These are phyloP conservation scores for Sialia sialis DNA, from an alignment of 2,113 vertebrate genomes.

Conservation along the genomic window DNA sequence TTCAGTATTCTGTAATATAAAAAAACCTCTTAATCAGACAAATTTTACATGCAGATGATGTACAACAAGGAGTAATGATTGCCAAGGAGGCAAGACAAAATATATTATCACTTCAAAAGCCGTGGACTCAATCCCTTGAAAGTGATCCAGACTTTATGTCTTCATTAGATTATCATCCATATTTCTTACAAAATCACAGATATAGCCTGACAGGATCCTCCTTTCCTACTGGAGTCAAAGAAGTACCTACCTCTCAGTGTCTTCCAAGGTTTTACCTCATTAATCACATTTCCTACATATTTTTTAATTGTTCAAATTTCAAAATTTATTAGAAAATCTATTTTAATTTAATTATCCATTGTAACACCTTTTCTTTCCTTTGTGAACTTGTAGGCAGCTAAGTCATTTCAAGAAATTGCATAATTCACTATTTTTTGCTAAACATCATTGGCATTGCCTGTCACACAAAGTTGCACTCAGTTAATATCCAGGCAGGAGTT, in stretches of 20 bases:
- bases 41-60: neutral
- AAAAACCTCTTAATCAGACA: neutral
- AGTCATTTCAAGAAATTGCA: neutral
- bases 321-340: neutral
- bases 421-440: neutral
- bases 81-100: neutral
- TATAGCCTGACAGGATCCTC: neutral
- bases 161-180: conserved; percentile 22
- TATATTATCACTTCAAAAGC: conserved; percentile 31
- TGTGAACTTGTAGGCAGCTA: neutral
- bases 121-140: neutral
- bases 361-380: neutral
- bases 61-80: neutral
- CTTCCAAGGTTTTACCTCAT: neutral
- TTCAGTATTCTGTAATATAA: conserved; percentile 1
- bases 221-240: neutral
- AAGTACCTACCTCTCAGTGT: neutral
- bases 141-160: neutral
- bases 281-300: neutral
- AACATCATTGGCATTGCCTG: neutral
- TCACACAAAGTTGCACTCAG: neutral
- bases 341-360: neutral
- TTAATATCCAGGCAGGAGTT: conserved; percentile 55
- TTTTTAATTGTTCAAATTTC: neutral
- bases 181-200: neutral